Evolutionary conservation across 1,140 invertebrate genomes (phyloP), one percentile per base, ranked within the genome.

Genomic region (Bombus difficillimus): DNA sequence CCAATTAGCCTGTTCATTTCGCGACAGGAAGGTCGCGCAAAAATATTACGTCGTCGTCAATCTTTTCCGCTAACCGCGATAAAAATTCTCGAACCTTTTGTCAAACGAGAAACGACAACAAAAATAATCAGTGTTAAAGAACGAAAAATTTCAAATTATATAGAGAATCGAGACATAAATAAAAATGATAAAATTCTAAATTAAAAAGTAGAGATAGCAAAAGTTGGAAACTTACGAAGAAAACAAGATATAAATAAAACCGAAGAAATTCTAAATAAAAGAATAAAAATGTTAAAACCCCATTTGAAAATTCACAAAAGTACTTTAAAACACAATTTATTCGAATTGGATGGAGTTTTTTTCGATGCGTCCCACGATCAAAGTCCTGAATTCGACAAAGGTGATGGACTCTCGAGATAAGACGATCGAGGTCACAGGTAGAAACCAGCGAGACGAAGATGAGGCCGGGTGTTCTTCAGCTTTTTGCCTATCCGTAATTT

Each of bases 1-100:
- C 85, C 90, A 92, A 92, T 91, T 91, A 92, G 74, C 37, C 41
- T 53, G 47, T 78, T 90, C 62, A 68, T 75, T 47, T 81, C 39
- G 47, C 57, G 39, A 82, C 73, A 86, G 80, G 72, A 91, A 89
- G 86, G 53, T 88, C 79, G 81, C 81, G 81, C 81, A 28, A 62
- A 62, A 62, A 62, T 66, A 59, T 57, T 85, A 75, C 81, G 75
- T 28, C 25, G 53, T 4, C 53, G 34, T 89, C 82, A 83, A 39
- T 37, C 18, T 43, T 25, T 77, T 41, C 62, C 72, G 12, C 53
- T 6, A 47, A 22, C 71, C 2, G 9, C 6, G 10, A 53, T 25
- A 41, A 41, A 41, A n/a, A n/a, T 10, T 28, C 18, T n/a, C n/a
- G 10, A 37, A 28, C 10, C 25, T 2, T 53, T 25, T 53, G 6